Evolutionary conservation across 2,888 invertebrate genomes (phyloP), one percentile per base, ranked within the genome.

Genomic region (Drosophila formosana): DNA sequence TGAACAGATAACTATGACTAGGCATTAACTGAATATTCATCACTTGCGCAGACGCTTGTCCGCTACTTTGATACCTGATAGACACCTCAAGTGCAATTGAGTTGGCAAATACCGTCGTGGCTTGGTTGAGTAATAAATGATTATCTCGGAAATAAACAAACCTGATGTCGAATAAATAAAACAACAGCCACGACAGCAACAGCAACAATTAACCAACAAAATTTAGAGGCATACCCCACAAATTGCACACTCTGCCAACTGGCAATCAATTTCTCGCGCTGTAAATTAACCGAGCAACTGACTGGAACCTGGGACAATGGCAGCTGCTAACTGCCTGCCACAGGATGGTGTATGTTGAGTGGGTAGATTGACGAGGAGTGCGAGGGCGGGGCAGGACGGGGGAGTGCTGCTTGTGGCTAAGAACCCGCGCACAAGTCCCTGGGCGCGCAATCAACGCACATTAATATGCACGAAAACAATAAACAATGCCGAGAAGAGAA

Each of bases 381-480:
- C 3, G 8, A n/a, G 5, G 7, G 30, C 4, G 30, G 7, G 28
- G 4, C 6, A 28, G 4, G 9, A 30, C 7, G 30, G 30, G 46
- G 46, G 39, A 28, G 56, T 25, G 66, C 23, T 57, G 11, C 39
- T 56, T 63, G 75, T 43, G 63, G 65, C 78, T 74, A 69, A 66
- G 52, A 62, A 74, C 68, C 63, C 58, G 65, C 72, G 72, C 74
- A 52, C 62, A 47, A 60, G 56, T 72, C 78, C 66, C 78, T 70
- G 41, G 77, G 53, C 90, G 47, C 82, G 79, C 86, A 83, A 83
- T 83, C 83, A 83, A 75, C 83, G 87, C 71, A 84, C 89, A 90
- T 91, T 90, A 91, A 90, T 90, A 91, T 90, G 84, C 89, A 90
- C 79, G 83, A 85, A 86, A 84, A 86, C 90, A 90, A 89, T 90